Conservation (phyloP, 2,888 invertebrate genomes). For the Luperina nickerlii region DNA sequence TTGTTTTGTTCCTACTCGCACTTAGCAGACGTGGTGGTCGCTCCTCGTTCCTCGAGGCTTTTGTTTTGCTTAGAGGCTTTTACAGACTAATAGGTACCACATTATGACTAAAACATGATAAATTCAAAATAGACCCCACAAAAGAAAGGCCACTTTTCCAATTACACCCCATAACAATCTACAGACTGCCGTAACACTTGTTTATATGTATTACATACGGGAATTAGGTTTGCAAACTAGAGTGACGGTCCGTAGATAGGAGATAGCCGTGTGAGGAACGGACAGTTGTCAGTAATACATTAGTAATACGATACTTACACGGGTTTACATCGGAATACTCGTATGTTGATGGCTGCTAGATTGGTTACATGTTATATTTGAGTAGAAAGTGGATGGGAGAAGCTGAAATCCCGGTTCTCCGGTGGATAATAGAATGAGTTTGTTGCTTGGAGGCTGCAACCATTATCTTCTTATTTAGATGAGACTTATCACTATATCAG, state of each 20-base stretch:
- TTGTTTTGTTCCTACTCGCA: no score
- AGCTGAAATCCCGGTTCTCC: conserved; percentile 11
- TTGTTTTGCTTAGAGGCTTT: neutral
- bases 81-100: neutral
- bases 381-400: neutral
- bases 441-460: neutral
- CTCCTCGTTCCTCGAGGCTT: no score
- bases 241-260: conserved; percentile 64
- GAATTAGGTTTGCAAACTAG: conserved; percentile 76
- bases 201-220: conserved; percentile 73
- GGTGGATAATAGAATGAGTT: neutral
- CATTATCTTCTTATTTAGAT: neutral
- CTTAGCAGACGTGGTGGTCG: neutral
- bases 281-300: conserved; percentile 49
- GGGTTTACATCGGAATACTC: conserved; percentile 29
- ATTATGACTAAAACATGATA: neutral
- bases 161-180: conserved; percentile 33
- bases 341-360: conserved; percentile 44
- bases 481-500: neutral
- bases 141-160: conserved; percentile 19
- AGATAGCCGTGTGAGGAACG: conserved; percentile 70
- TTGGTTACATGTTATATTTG: conserved; percentile 31
- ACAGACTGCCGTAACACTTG: conserved; percentile 56
- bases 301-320: conserved; percentile 59
- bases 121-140: neutral